Conservation (phyloP, 2,113 vertebrate species). For the Felis chaus region DNA sequence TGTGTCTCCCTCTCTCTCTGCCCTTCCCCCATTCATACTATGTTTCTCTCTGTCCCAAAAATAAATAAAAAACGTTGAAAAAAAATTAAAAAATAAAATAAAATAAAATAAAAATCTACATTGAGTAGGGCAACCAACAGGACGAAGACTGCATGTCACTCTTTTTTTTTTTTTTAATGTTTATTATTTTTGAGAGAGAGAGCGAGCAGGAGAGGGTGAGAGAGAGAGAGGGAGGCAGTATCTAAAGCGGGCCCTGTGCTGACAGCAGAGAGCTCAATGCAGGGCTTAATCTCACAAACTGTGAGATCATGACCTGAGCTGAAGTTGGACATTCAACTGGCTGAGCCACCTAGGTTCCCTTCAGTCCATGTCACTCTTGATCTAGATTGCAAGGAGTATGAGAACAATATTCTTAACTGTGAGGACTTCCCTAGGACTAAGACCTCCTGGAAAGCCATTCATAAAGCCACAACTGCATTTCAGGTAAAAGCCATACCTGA, state of each 20-base stretch:
- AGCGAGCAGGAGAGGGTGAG: too few relatives aligned
- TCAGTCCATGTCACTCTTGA: background rate
- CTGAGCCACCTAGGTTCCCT: too few relatives aligned
- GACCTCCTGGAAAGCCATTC: background rate
- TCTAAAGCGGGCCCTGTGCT: too few relatives aligned
- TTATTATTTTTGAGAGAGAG: background rate
- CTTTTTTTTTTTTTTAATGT: background rate
- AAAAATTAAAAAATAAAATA: too few relatives aligned
- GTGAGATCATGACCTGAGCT: too few relatives aligned
- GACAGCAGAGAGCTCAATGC: too few relatives aligned
- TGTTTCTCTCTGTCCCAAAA: too few relatives aligned
- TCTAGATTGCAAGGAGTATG: background rate
- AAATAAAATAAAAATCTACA: background rate
- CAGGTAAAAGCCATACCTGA: background rate
- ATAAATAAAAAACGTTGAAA: too few relatives aligned
- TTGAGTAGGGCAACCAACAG: background rate
- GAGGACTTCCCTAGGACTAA: background rate
- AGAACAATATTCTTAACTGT: background rate
- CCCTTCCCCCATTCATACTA: too few relatives aligned
- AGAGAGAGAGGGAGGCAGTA: background rate
- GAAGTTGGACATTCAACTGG: too few relatives aligned
- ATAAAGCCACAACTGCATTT: background rate
- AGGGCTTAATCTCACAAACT: too few relatives aligned
- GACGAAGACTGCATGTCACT: background rate
- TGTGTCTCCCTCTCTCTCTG: too few relatives aligned